Conservation (phyloP, 2,113 vertebrate genomes). For the Falco punctatus region DNA sequence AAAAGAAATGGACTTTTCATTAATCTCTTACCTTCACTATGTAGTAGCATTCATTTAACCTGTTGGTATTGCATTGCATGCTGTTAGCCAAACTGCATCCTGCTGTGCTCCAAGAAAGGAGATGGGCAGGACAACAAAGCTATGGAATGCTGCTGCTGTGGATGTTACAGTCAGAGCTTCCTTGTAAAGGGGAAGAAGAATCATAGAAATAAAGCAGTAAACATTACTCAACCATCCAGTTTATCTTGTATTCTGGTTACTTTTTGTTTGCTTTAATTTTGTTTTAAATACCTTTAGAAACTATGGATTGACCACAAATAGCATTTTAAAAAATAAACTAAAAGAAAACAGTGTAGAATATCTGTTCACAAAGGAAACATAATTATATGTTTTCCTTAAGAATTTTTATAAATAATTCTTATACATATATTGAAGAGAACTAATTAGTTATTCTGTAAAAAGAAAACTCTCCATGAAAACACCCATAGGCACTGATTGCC, state of each 20-base stretch:
- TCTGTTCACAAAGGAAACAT: not conserved
- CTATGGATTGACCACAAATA: not conserved
- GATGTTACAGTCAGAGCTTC: not conserved
- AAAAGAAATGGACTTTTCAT: not conserved
- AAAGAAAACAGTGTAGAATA: not conserved
- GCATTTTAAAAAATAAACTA: not conserved
- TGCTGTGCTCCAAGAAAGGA: not conserved
- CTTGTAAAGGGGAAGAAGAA: not conserved
- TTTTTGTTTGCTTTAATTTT: not conserved
- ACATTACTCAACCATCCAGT: not conserved
- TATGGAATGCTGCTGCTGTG: not conserved
- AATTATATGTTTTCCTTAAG: not conserved
- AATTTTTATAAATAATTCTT: not conserved
- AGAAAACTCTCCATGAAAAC: not conserved
- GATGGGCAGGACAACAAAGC: not conserved
- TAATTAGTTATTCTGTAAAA: not conserved
- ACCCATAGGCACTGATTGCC: not conserved
- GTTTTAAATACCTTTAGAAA: not conserved
- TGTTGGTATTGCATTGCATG: rapidly evolving
- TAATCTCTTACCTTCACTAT: not conserved
- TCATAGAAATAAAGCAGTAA: not conserved
- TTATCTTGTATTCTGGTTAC: not conserved
- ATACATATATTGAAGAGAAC: not conserved
- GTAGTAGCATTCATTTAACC: not conserved
- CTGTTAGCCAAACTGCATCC: not conserved